Percentiles rank a stretch among this genome's conserved stretches.
phyloP scores from a whole-genome alignment of 1,140 invertebrate genomes.

The Trypoxylus dichotomus region DNA sequence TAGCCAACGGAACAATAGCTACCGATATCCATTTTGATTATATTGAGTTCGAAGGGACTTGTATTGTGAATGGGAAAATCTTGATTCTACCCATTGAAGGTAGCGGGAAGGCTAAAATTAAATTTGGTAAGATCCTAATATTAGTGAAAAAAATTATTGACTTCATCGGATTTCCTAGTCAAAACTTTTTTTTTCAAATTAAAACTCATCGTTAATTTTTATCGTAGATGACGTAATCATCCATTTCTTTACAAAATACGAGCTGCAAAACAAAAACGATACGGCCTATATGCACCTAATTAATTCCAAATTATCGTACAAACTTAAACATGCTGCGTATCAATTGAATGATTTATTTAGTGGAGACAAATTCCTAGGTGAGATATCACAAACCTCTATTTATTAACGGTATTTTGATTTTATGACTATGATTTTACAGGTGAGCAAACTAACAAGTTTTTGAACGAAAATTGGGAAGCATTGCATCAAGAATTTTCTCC shows the following conservation, averaged over 20 bases:
- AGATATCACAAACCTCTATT: neutral
- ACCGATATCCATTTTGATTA: neutral
- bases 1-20: neutral
- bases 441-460: slow-evolving; percentile 51
- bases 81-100: slow-evolving; percentile 18
- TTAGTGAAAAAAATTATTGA: too few relatives aligned
- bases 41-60: neutral
- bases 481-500: slow-evolving; percentile 51
- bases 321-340: neutral
- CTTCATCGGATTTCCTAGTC: too few relatives aligned
- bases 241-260: neutral
- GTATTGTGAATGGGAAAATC: neutral
- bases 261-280: neutral
- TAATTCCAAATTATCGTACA: neutral
- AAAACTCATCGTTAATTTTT: neutral
- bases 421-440: too few relatives aligned
- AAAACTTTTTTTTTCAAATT: too few relatives aligned
- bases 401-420: too few relatives aligned
- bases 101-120: neutral
- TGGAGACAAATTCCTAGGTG: slow-evolving; percentile 21
- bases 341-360: slow-evolving; percentile 17
- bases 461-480: slow-evolving; percentile 54
- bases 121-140: slow-evolving; percentile 8
- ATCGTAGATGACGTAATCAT: neutral
- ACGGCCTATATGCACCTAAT: neutral